phyloP scores from a whole-genome alignment of 53 echinoderm and acorn worm species.

The Astropecten irregularis region DNA sequence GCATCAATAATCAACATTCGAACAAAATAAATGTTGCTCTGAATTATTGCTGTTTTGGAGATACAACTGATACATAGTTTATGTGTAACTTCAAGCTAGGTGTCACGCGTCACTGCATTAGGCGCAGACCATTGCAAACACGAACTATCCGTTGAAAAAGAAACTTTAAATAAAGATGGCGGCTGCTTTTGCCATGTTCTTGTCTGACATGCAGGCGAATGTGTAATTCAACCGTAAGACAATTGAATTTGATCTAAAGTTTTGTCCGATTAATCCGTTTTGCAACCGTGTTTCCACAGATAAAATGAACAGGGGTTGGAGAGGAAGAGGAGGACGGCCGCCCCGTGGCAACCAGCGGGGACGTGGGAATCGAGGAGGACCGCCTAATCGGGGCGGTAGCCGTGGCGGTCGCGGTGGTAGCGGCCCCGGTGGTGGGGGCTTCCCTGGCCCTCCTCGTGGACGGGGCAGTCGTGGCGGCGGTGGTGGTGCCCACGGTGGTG shows the following conservation, averaged over 20 bases:
- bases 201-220: too few relatives aligned
- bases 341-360: conserved; percentile 8
- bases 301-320: conserved; percentile 45
- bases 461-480: background rate
- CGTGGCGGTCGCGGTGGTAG: background rate
- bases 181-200: too few relatives aligned
- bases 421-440: background rate
- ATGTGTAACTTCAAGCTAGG: too few relatives aligned
- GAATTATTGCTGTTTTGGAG: too few relatives aligned
- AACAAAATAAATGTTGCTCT: too few relatives aligned
- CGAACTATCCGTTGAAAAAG: background rate
- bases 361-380: conserved; percentile 5
- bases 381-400: background rate
- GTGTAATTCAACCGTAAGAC: too few relatives aligned
- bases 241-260: background rate
- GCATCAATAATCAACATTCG: too few relatives aligned
- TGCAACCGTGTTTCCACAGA: background rate
- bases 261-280: background rate
- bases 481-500: background rate
- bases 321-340: conserved; percentile 34
- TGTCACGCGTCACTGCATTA: background rate
- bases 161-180: background rate
- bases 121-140: background rate
- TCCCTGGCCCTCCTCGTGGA: too few relatives aligned
- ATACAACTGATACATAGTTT: too few relatives aligned